A percentile compares a stretch with the other conserved stretches of the same genome.
Conservation (phyloP, 2,797 vertebrate species). For the Poecilia gillii region DNA sequence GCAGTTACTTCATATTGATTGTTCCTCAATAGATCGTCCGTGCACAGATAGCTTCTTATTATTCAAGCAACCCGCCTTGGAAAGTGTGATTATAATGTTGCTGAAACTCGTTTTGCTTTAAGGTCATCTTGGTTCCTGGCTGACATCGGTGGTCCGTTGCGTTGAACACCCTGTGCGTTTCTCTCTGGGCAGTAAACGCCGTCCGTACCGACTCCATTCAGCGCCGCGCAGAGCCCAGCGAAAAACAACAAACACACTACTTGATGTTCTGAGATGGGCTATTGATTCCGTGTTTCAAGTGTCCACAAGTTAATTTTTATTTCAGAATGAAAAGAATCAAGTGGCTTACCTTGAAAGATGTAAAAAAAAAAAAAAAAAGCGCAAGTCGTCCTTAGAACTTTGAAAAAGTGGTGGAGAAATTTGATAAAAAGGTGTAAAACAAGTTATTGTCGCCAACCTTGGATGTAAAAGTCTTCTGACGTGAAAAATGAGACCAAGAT, state of each 20-base stretch:
- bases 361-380: background rate
- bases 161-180: background rate
- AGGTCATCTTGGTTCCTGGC: background rate
- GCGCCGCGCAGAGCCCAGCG: conserved; percentile 15
- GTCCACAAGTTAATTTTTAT: background rate
- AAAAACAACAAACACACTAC: conserved; percentile 17
- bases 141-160: conserved; percentile 3
- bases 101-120: background rate
- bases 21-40: background rate
- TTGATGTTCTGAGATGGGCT: conserved; percentile 30
- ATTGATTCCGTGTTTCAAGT: conserved; percentile 31
- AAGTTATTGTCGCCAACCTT: background rate
- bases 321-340: conserved; percentile 8
- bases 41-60: background rate
- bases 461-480: background rate
- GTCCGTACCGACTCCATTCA: background rate
- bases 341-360: background rate
- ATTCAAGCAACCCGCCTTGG: background rate
- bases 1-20: conserved; percentile 1
- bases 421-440: background rate
- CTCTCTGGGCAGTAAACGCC: background rate
- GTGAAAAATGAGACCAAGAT: background rate
- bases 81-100: background rate
- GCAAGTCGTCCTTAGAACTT: background rate
- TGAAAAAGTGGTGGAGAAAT: background rate